Base-by-base conservation (phyloP, 2,113 vertebrate species). In the Morone chrysops region DNA sequence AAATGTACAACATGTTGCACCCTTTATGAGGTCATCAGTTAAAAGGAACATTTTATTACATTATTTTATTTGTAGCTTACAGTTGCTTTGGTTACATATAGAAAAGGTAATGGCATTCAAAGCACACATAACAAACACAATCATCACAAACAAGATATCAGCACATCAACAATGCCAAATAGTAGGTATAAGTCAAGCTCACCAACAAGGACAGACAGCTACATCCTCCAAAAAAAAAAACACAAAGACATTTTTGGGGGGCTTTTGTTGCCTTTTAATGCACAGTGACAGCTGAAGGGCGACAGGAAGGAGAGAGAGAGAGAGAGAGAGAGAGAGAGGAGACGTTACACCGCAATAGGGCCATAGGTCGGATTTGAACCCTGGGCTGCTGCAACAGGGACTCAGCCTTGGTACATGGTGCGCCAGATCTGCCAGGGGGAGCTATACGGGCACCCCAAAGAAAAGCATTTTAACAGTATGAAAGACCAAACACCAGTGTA, bases 201-300 rank as follows among this genome's bases (percentile, higher is more conserved):
- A 80, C 4, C 63, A 69, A 84, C 70, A 51, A 80, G 38, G 77
- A 90, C 91, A 82, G 25, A 92, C 84, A 89, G 59, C 67, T 70
- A 80, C 69, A 89, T 57, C 68, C 62, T 80, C 69, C 6, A 81
- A 66, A 86, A 54, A 71, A 31, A 31, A 31, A 2, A 31, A 31
- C 31, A 31, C 31, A 31, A 31, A 31, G 31, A 31, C 31, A 31
- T 31, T 31, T 31, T 31, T 31, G 1, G 31, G 31, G 31, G 2
- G 31, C 31, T 31, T 31, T 31, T 31, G 3, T 31, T 31, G 1
- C 31, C 31, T 31, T 31, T 31, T 31, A 31, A 31, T 31, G 31
- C 31, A 31, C 31, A 31, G 31, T 31, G 31, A 31, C 31, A 31
- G 31, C 31, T 31, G 31, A 31, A 31, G 31, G 3, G 31, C 3